These are phyloP conservation scores for Tridacna crocea DNA, from an alignment of 2,888 invertebrate species.

Conservation along the genomic window DNA sequence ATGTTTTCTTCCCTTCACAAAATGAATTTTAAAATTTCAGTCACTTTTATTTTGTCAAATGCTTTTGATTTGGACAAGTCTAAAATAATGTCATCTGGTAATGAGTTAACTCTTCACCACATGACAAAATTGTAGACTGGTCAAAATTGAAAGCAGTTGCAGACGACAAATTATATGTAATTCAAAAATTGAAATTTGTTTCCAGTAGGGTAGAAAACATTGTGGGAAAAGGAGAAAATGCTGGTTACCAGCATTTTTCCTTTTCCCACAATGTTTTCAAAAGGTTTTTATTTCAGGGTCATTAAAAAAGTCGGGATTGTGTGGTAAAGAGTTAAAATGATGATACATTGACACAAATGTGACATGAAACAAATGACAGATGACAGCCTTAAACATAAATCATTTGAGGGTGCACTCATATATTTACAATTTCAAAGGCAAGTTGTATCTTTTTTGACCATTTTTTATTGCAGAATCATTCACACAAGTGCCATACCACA, in stretches of 20 bases:
- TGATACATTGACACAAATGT: too few species aligned
- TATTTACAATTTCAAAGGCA: too few species aligned
- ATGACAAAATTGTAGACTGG: neutral
- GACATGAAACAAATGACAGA: too few species aligned
- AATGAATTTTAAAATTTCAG: too few species aligned
- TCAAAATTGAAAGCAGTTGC: neutral
- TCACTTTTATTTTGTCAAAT: too few species aligned
- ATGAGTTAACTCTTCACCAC: neutral
- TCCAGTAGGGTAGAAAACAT: neutral
- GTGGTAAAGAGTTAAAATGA: neutral
- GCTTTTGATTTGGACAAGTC: neutral
- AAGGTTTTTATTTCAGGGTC: neutral
- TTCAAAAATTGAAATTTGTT: too few species aligned
- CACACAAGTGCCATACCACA: conserved; percentile 58
- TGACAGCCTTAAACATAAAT: too few species aligned
- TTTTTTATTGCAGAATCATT: conserved; percentile 65
- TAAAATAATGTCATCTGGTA: neutral
- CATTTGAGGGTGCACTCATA: too few species aligned
- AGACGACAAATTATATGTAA: neutral
- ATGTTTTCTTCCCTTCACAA: too few species aligned
- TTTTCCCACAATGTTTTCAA: neutral
- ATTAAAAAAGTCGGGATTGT: neutral
- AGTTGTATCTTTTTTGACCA: too few species aligned
- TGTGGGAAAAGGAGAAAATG: neutral
- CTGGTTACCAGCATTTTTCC: neutral